phyloP scores from a whole-genome alignment of 2,888 invertebrate species.

The Corythucha ciliata region DNA sequence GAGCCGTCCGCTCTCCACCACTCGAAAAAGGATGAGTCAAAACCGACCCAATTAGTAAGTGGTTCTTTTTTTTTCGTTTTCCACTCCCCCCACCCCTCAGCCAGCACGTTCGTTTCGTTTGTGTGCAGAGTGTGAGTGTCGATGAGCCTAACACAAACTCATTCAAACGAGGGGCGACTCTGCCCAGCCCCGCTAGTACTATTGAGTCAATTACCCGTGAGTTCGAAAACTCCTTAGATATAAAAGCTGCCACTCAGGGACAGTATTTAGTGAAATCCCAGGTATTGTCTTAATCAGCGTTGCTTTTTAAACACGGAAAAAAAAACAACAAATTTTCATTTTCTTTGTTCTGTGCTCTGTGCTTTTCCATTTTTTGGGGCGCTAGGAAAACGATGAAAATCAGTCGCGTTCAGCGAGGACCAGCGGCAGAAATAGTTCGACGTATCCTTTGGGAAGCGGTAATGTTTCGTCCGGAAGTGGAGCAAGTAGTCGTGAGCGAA shows the following conservation, averaged over 20 bases:
- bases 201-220: constrained; percentile 70
- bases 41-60: constrained; percentile 1
- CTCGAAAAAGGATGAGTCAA: constrained; percentile 24
- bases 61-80: constrained; percentile 7
- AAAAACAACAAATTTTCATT: background rate
- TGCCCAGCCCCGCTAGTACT: constrained; percentile 68
- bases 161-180: constrained; percentile 43
- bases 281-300: constrained; percentile 39
- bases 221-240: constrained; percentile 71
- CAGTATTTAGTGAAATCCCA: constrained; percentile 52
- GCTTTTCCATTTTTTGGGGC: background rate
- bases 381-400: constrained; percentile 21
- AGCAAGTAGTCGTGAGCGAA: constrained; percentile 50
- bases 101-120: background rate
- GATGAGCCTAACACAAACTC: constrained; percentile 41
- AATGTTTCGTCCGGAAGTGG: constrained; percentile 27
- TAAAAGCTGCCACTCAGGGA: constrained; percentile 54
- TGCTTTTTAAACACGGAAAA: background rate
- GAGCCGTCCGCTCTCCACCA: constrained; percentile 23
- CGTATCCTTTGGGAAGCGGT: constrained; percentile 40
- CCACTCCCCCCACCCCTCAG: background rate
- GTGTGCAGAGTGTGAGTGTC: constrained; percentile 27
- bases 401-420: constrained; percentile 20
- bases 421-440: constrained; percentile 34
- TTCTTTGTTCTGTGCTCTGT: background rate